phyloP scores from a whole-genome alignment of 1,140 invertebrate genomes.

The Nasonia longicornis region DNA sequence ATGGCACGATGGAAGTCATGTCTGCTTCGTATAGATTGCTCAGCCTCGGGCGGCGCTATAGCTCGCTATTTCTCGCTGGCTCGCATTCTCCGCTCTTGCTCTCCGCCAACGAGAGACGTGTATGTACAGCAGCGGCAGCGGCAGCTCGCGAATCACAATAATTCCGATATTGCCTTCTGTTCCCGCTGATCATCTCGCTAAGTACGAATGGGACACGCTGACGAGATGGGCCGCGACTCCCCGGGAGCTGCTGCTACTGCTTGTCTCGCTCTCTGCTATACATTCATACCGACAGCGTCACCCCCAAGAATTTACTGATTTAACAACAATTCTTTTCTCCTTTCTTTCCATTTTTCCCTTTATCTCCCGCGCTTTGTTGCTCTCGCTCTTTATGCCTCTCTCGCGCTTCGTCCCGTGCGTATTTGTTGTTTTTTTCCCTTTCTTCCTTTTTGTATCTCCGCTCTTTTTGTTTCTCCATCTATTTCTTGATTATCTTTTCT shows the following conservation, averaged over 20 bases:
- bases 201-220: slow-evolving; percentile 58
- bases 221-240: slow-evolving; percentile 40
- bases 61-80: not conserved
- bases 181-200: slow-evolving; percentile 66
- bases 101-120: not conserved
- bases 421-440: slow-evolving; percentile 6
- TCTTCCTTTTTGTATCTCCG: not conserved
- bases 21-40: slow-evolving; percentile 67
- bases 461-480: slow-evolving; percentile 37
- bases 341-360: slow-evolving; percentile 35
- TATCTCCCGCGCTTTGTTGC: slow-evolving; percentile 21
- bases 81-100: slow-evolving; percentile 42
- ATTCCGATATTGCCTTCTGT: slow-evolving; percentile 68
- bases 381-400: slow-evolving; percentile 31
- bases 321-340: slow-evolving; percentile 40
- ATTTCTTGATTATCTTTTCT: slow-evolving; percentile 38
- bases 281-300: slow-evolving; percentile 23
- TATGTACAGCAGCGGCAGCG: slow-evolving; percentile 15
- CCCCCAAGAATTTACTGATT: slow-evolving; percentile 41
- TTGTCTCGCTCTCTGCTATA: not conserved
- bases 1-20: slow-evolving; percentile 63
- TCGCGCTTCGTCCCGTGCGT: not conserved
- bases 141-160: slow-evolving; percentile 64
- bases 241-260: not conserved
- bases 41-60: slow-evolving; percentile 56